Evolutionary conservation across 2,797 vertebrate genomes (phyloP).

Genomic region (Cyprinodon diabolis): DNA sequence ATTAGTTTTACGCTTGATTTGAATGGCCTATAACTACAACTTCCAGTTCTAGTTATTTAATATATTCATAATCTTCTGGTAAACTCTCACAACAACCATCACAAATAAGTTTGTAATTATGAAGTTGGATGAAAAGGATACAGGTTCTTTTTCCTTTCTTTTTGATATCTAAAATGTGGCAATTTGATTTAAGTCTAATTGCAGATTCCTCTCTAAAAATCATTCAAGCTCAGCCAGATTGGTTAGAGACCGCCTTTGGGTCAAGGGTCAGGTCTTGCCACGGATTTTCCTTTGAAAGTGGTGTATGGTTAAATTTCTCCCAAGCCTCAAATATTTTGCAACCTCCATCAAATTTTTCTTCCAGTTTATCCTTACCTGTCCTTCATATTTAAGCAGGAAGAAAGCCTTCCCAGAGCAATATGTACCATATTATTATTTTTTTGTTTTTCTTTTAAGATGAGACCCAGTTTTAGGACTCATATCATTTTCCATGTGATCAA

Average conservation of each 20-base stretch:
- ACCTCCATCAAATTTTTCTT: neutral
- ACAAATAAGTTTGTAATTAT: neutral
- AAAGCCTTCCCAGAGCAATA: neutral
- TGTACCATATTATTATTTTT: neutral
- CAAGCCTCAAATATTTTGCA: neutral
- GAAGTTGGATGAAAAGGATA: neutral
- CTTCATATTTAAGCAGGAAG: too few species aligned
- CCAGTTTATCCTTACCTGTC: too few species aligned
- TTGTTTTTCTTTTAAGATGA: neutral
- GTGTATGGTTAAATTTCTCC: too few species aligned
- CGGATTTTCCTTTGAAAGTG: neutral
- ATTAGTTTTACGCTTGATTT: too few species aligned
- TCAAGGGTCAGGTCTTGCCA: neutral
- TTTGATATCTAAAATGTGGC: too few species aligned
- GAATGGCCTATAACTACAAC: too few species aligned
- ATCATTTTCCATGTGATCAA: neutral
- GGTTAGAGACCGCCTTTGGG: neutral
- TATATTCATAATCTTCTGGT: neutral
- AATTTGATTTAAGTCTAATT: neutral
- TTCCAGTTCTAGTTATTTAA: too few species aligned
- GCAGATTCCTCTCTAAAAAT: neutral
- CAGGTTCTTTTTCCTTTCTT: too few species aligned
- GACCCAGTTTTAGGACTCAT: neutral
- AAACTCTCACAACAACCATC: neutral
- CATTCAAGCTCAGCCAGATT: neutral